phyloP scores from a whole-genome alignment of 2,888 invertebrate species.

The Phasia obesa region DNA sequence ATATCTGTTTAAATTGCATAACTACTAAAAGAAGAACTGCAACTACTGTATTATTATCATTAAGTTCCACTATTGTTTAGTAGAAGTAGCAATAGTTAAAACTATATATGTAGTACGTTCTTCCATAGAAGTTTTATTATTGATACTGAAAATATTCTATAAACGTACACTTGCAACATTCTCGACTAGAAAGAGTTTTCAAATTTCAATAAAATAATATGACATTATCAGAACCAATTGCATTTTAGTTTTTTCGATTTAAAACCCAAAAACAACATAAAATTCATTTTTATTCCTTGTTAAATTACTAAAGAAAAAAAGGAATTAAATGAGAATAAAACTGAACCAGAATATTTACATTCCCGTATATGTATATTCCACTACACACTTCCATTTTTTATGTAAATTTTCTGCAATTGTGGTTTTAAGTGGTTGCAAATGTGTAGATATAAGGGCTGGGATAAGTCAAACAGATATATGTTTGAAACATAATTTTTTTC shows the following conservation, averaged over 20 bases:
- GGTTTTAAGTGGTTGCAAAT: conserved; percentile 13
- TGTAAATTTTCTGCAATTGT: conserved; percentile 59
- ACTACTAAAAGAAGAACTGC: too few species aligned
- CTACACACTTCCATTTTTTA: conserved; percentile 42
- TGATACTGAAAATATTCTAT: conserved; percentile 9
- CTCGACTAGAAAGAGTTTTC: conserved; percentile 27
- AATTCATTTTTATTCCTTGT: conserved; percentile 29
- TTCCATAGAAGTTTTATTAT: conserved; percentile 18
- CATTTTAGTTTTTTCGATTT: neutral
- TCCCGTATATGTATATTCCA: conserved; percentile 21
- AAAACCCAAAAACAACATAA: conserved; percentile 29
- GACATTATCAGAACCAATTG: conserved; percentile 40
- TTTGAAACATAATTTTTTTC: too few species aligned
- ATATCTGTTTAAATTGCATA: too few species aligned
- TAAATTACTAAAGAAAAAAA: conserved; percentile 9
- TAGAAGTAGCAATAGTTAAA: neutral
- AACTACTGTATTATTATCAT: too few species aligned
- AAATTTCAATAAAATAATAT: conserved; percentile 45
- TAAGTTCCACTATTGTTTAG: too few species aligned
- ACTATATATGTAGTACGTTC: too few species aligned
- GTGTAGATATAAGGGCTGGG: neutral
- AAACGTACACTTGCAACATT: conserved; percentile 1
- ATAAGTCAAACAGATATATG: neutral
- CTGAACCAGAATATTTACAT: conserved; percentile 58
- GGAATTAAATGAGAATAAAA: conserved; percentile 43